These are phyloP conservation scores for Picathartes gymnocephalus DNA, from an alignment of 2,113 vertebrate genomes.

Conservation along the genomic window DNA sequence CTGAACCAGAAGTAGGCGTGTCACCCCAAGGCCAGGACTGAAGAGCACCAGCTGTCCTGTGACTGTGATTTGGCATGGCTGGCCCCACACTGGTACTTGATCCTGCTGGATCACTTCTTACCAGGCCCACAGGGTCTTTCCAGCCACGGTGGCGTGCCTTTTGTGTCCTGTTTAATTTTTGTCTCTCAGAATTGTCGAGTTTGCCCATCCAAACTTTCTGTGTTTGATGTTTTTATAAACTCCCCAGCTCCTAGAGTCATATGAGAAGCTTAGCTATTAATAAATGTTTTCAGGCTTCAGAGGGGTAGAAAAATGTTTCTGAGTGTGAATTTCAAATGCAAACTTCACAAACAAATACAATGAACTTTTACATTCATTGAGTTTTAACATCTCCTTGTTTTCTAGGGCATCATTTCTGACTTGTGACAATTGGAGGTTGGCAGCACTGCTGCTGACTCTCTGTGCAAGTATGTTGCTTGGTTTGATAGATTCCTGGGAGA, in stretches of 20 bases:
- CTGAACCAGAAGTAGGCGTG: neutral
- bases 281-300: neutral
- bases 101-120: fast-evolving
- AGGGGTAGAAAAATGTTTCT: neutral
- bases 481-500: neutral
- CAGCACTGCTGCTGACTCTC: neutral
- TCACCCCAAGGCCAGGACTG: neutral
- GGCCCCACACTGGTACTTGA: neutral
- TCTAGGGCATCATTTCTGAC: neutral
- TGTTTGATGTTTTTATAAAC: neutral
- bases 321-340: neutral
- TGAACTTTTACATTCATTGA: neutral
- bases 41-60: fast-evolving
- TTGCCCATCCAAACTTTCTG: neutral
- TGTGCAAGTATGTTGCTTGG: neutral
- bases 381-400: neutral
- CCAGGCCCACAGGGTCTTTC: neutral
- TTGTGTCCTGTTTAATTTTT: neutral
- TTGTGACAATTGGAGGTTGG: neutral
- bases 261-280: neutral
- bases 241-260: neutral
- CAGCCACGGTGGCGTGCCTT: neutral
- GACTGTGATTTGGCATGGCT: neutral
- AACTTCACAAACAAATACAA: neutral
- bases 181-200: neutral